These are phyloP conservation scores for Cassiopea xamachana DNA, from an alignment of 30 jellyfish, hydroid and myxozoan species.

Conservation along the genomic window DNA sequence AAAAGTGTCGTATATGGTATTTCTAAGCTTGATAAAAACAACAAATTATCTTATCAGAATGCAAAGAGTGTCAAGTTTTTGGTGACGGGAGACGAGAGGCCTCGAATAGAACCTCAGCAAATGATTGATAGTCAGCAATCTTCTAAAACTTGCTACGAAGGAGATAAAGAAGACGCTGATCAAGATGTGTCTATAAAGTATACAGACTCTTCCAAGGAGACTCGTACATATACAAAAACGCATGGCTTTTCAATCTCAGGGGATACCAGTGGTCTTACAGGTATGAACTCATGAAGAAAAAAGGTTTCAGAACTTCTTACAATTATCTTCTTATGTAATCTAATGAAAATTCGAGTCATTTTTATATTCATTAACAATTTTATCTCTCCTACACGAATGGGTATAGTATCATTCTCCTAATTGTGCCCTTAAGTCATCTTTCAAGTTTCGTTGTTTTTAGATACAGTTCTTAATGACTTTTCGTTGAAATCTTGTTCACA, in stretches of 20 bases:
- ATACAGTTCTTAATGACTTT: too few species aligned
- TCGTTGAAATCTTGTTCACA: neutral
- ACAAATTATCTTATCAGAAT: neutral
- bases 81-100: slow-evolving; percentile 10
- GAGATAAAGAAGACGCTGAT: slow-evolving; percentile 8
- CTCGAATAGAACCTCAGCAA: neutral
- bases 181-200: neutral
- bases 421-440: too few species aligned
- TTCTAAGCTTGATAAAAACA: too few species aligned
- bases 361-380: too few species aligned
- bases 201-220: slow-evolving; percentile 14
- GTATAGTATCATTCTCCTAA: too few species aligned
- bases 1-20: too few species aligned
- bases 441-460: too few species aligned
- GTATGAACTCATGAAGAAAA: neutral
- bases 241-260: slow-evolving; percentile 23
- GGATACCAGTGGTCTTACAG: slow-evolving; percentile 7
- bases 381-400: too few species aligned
- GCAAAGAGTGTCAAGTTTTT: slow-evolving; percentile 11
- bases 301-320: too few species aligned
- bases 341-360: too few species aligned
- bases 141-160: slow-evolving; percentile 21
- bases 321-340: too few species aligned
- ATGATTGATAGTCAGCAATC: slow-evolving; percentile 14
- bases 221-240: slow-evolving; percentile 19